These are phyloP conservation scores for Heloderma charlesbogerti DNA, from an alignment of 2,113 vertebrate species.

Conservation along the genomic window DNA sequence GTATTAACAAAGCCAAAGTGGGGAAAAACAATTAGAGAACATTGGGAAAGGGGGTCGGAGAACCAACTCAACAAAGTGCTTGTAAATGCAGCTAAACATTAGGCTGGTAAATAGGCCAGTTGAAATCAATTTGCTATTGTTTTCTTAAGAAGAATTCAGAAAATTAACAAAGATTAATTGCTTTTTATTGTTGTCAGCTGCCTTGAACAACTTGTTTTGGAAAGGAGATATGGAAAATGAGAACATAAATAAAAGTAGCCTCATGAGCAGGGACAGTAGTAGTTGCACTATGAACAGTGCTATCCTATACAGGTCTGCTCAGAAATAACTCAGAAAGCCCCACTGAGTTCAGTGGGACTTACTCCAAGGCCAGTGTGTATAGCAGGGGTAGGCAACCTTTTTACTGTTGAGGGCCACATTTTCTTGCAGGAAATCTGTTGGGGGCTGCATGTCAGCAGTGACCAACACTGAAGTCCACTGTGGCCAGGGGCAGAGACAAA, in stretches of 20 bases:
- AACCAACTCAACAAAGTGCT: not conserved
- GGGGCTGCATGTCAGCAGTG: too few relatives aligned
- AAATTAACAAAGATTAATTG: not conserved
- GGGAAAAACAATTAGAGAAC: not conserved
- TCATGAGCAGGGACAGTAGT: not conserved
- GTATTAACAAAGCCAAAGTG: not conserved
- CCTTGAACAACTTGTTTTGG: not conserved
- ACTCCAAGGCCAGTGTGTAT: too few relatives aligned
- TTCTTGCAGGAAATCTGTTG: too few relatives aligned
- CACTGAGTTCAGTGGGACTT: too few relatives aligned
- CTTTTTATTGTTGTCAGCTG: not conserved
- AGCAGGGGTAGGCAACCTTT: too few relatives aligned
- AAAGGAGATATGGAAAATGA: not conserved
- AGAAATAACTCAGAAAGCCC: too few relatives aligned
- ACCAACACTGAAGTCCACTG: too few relatives aligned
- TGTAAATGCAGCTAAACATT: not conserved
- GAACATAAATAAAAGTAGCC: not conserved
- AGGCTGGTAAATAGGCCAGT: not conserved
- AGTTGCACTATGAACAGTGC: not conserved
- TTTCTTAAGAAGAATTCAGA: not conserved
- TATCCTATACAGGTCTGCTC: too few relatives aligned
- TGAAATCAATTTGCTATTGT: not conserved
- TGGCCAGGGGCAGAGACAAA: too few relatives aligned
- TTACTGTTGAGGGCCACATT: too few relatives aligned
- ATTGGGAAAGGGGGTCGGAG: not conserved